These are phyloP conservation scores for Balaenoptera acutorostrata DNA, from an alignment of 2,113 vertebrate genomes.

Conservation along the genomic window DNA sequence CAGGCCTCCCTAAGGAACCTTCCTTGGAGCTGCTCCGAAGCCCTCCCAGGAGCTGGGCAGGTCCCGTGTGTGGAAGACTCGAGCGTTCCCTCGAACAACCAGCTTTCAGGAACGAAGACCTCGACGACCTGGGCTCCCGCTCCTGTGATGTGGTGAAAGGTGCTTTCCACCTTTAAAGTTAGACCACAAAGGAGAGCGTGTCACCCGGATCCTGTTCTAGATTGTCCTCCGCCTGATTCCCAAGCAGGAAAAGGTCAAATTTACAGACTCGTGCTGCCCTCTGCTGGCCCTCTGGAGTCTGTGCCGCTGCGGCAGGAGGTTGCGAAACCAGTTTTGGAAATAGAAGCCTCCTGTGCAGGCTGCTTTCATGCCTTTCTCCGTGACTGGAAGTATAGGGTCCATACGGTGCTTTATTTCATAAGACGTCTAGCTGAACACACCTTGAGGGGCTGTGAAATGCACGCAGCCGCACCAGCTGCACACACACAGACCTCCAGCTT, in stretches of 20 bases:
- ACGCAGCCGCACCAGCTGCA: background rate
- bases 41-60: background rate
- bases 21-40: background rate
- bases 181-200: background rate
- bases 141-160: background rate
- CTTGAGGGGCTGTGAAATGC: background rate
- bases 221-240: background rate
- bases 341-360: background rate
- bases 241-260: rapidly evolving
- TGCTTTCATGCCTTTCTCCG: background rate
- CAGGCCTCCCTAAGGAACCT: background rate
- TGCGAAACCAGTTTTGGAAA: background rate
- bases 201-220: background rate
- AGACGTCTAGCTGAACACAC: background rate
- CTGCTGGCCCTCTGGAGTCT: background rate
- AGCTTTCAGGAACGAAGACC: background rate
- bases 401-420: background rate
- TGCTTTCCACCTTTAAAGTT: background rate
- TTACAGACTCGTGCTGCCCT: background rate
- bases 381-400: background rate
- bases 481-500: background rate
- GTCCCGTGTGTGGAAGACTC: background rate
- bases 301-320: background rate
- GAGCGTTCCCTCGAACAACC: background rate
- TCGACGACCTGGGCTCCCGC: background rate